Base-by-base conservation (phyloP, 92 coral and sea anemone genomes). In the Paramuricea clavata region DNA sequence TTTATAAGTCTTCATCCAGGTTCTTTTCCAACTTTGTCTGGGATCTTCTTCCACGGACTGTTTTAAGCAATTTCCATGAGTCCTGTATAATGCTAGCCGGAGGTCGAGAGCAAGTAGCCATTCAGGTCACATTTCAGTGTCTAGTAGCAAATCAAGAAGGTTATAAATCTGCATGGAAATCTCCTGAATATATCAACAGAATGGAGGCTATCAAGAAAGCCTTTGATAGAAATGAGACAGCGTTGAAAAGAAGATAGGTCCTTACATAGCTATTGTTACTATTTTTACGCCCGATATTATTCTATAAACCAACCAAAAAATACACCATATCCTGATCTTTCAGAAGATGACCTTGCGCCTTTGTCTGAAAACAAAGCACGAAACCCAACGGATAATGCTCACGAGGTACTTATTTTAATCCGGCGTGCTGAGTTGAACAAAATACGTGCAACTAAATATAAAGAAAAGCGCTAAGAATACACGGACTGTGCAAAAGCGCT, bases 1-100 rank as follows among this genome's bases (percentile, higher is more conserved):
- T 76, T 47, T 76, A 76, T 22, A 47, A 49, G 39, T 76, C 65
- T 22, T 76, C 65, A 13, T 76, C 65, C 35, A 49, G 81, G n/a
- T 76, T 76, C 81, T 76, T 76, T 49, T 47, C 43, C 65, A 7
- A 76, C 21, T 76, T 76, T 27, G 9, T 16, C 22, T 17, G 32
- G 39, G 31, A 49, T 49, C 23, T 76, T 47, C 25, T 76, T 9
- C 30, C 81, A 5, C 64, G 3, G 0, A 30, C 0, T 1, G 41
- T 76, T 22, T 44, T 76, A 11, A 76, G 42, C 1, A 25, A 47
- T 22, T 76, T 76, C 65, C 25, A 30, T 47, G 81, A 76, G 39
- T 26, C n/a, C 10, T 76, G 81, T 52, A 36, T n/a, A 23, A 34
- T 22, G 12, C 30, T 49, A 0, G 65, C 81, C 19, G 39, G 43